Evolutionary conservation across 2,888 invertebrate species (phyloP).

Genomic region (Odontomyia ornata): DNA sequence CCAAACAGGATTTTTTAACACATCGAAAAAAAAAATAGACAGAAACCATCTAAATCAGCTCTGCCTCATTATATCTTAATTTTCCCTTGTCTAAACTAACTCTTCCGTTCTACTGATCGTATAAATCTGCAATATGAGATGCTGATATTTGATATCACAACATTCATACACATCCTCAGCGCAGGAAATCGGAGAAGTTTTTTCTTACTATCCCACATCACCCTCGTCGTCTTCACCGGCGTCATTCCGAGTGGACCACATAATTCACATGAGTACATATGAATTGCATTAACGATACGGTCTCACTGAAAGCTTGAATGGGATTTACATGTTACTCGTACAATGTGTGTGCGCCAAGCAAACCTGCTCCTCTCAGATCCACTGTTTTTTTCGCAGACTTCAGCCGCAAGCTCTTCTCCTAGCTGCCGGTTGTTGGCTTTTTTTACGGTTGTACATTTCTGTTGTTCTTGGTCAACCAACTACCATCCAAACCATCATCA

Average conservation of each 20-base stretch:
- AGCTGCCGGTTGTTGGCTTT: neutral
- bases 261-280: conserved; percentile 26
- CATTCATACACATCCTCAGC: neutral
- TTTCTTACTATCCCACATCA: neutral
- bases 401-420: neutral
- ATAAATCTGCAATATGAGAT: neutral
- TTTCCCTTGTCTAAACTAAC: too few species aligned
- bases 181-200: conserved; percentile 22
- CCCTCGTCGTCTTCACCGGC: neutral
- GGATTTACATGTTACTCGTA: conserved; percentile 31
- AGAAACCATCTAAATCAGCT: too few species aligned
- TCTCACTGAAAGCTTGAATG: conserved; percentile 23
- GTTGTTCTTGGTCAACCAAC: neutral
- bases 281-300: conserved; percentile 18
- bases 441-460: neutral
- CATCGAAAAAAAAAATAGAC: too few species aligned
- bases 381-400: neutral
- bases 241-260: neutral
- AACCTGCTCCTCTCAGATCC: neutral
- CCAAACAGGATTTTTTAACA: too few species aligned
- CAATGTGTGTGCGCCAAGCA: neutral
- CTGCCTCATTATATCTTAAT: neutral
- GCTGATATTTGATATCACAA: conserved; percentile 17
- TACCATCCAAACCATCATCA: conserved; percentile 1
- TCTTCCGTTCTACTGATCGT: too few species aligned